phyloP scores from a whole-genome alignment of 2,797 vertebrate species.

The Brotogeris chrysoptera region DNA sequence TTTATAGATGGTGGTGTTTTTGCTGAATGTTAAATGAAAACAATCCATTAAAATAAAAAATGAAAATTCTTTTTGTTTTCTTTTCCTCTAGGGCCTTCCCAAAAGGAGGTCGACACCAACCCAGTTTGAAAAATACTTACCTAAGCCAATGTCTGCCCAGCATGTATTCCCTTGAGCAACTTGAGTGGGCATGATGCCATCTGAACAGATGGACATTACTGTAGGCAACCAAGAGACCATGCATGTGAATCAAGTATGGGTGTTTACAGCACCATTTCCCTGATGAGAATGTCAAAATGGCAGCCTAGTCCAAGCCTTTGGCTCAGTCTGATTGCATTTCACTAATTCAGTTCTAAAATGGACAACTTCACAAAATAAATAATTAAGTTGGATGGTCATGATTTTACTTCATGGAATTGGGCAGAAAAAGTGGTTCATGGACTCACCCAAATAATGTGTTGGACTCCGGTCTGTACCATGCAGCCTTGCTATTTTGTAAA shows the following conservation, averaged over 20 bases:
- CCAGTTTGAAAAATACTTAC: conserved; percentile 73
- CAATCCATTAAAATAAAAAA: conserved; percentile 70
- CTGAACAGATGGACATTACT: conserved; percentile 78
- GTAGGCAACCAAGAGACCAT: conserved; percentile 79
- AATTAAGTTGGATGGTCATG: background rate
- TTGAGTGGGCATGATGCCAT: conserved; percentile 76
- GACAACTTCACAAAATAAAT: conserved; percentile 25
- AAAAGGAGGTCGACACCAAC: conserved; percentile 72
- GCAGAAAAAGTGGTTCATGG: background rate
- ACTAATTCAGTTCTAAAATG: conserved; percentile 46
- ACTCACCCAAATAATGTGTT: background rate
- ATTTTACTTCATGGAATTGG: background rate
- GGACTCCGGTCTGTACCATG: background rate
- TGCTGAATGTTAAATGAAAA: conserved; percentile 74
- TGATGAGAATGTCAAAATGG: conserved; percentile 72
- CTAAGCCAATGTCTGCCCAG: conserved; percentile 76
- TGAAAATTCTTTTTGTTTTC: conserved; percentile 76
- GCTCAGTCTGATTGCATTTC: conserved; percentile 33
- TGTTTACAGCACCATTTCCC: conserved; percentile 77
- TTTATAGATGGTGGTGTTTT: conserved; percentile 13
- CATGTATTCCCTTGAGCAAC: conserved; percentile 69
- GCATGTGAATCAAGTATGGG: conserved; percentile 77
- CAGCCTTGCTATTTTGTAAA: background rate
- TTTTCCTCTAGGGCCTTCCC: conserved; percentile 68
- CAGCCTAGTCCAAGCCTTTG: conserved; percentile 49